phyloP scores from a whole-genome alignment of 1,140 invertebrate genomes.

The Mycetomoellerius zeteki region DNA sequence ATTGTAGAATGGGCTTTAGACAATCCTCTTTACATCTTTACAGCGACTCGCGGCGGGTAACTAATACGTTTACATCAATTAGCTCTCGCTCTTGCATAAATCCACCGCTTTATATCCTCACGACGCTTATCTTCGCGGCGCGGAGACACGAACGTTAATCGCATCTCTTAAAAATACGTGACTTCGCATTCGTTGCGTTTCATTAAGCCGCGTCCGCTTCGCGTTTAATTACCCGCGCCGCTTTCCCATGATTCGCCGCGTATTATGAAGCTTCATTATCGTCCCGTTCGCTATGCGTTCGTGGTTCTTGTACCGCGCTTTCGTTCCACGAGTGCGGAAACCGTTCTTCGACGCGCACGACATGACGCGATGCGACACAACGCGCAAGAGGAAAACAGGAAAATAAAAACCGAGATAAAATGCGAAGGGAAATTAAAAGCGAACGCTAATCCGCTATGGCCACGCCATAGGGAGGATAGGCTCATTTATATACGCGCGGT shows the following conservation, averaged over 20 bases:
- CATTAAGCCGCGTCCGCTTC: slow-evolving; percentile 34
- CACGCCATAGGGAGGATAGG: slow-evolving; percentile 4
- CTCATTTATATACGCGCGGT: slow-evolving; percentile 67
- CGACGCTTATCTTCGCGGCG: slow-evolving; percentile 33
- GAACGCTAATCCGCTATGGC: slow-evolving; percentile 53
- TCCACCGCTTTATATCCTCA: slow-evolving; percentile 10
- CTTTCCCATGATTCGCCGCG: slow-evolving; percentile 4
- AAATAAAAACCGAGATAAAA: slow-evolving; percentile 68
- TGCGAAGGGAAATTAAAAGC: slow-evolving; percentile 70
- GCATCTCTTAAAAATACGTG: slow-evolving; percentile 55
- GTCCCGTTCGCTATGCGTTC: not conserved
- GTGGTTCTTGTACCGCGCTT: not conserved
- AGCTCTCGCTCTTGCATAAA: slow-evolving; percentile 14
- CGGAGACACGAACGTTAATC: slow-evolving; percentile 35
- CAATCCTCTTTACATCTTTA: not conserved
- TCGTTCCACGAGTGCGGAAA: not conserved
- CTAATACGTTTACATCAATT: slow-evolving; percentile 43
- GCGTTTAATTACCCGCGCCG: slow-evolving; percentile 34
- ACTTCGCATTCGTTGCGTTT: slow-evolving; percentile 50
- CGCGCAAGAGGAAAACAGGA: slow-evolving; percentile 27
- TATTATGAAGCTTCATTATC: slow-evolving; percentile 62
- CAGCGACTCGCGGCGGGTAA: not conserved
- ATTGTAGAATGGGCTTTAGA: too few species aligned
- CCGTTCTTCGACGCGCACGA: slow-evolving; percentile 3
- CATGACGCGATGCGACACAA: not conserved